These are phyloP conservation scores for Drosophila setosimentum DNA, from an alignment of 2,888 invertebrate species.

Conservation along the genomic window DNA sequence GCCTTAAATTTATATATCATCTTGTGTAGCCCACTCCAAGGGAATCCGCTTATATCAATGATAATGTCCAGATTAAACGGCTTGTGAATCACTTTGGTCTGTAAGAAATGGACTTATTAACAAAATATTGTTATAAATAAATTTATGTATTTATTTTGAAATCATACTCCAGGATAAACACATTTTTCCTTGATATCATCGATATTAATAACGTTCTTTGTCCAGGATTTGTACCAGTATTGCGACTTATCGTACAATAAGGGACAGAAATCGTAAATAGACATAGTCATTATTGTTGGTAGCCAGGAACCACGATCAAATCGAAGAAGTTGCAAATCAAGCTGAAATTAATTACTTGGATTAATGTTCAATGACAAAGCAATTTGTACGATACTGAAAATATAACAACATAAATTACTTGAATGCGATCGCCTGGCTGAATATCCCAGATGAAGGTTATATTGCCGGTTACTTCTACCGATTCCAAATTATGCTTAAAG, in stretches of 20 bases:
- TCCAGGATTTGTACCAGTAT: constrained; percentile 36
- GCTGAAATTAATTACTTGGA: constrained; percentile 1
- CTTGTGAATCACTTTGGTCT: constrained; percentile 12
- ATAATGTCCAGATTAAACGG: not conserved
- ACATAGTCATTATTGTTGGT: constrained; percentile 2
- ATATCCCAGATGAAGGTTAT: constrained; percentile 14
- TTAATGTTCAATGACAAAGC: too few relatives aligned
- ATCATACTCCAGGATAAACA: constrained; percentile 30
- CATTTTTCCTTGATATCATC: constrained; percentile 27
- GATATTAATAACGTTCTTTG: constrained; percentile 9
- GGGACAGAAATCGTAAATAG: not conserved
- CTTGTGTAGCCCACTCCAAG: constrained; percentile 5
- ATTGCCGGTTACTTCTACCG: constrained; percentile 11
- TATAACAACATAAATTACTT: constrained; percentile 15
- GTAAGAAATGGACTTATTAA: not conserved
- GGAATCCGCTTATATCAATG: not conserved
- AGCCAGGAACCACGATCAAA: constrained; percentile 30
- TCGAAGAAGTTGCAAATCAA: accelerated
- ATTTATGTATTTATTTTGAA: not conserved
- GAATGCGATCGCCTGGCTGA: constrained; percentile 14
- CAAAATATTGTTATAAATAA: not conserved
- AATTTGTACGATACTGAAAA: too few relatives aligned
- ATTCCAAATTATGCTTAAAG: not conserved
- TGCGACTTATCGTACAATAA: constrained; percentile 16
- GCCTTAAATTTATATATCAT: not conserved